A percentile compares a stretch with the other conserved stretches of the same genome.
These are phyloP conservation scores for Microdon myrmicae DNA, from an alignment of 2,888 invertebrate genomes.

Conservation along the genomic window DNA sequence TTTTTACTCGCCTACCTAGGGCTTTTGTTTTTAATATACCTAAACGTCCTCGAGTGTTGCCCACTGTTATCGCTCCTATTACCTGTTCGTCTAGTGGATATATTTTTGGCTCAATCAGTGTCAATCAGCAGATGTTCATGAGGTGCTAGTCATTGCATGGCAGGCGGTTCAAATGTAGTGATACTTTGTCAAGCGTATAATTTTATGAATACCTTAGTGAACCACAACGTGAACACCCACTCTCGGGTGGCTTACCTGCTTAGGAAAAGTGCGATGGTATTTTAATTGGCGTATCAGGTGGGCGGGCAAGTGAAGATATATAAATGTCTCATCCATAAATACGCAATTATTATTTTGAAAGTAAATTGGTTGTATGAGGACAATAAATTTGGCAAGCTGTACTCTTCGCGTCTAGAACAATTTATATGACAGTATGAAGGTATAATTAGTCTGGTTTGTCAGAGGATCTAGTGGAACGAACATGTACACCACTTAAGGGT, in stretches of 20 bases:
- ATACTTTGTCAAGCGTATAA: conserved; percentile 9
- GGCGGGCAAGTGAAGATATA: too few species aligned
- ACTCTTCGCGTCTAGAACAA: conserved; percentile 13
- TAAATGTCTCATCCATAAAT: too few species aligned
- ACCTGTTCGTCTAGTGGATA: conserved; percentile 20
- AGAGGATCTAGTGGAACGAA: too few species aligned
- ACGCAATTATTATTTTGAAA: conserved; percentile 15
- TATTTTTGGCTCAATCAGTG: conserved; percentile 46
- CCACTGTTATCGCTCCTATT: too few species aligned
- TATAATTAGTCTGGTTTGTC: conserved; percentile 35
- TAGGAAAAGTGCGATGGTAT: conserved; percentile 11
- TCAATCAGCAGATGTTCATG: conserved; percentile 42
- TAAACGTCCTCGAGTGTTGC: conserved; percentile 18
- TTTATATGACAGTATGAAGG: conserved; percentile 36
- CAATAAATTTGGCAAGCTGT: conserved; percentile 4
- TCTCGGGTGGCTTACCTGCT: conserved; percentile 14
- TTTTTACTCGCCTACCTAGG: conserved; percentile 20
- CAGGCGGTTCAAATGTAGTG: not conserved
- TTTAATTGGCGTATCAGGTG: conserved; percentile 30
- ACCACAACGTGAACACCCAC: conserved; percentile 20
- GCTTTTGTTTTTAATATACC: not conserved
- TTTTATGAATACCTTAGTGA: conserved; percentile 32
- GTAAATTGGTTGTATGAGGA: conserved; percentile 15
- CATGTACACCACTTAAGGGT: too few species aligned
- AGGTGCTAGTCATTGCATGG: conserved; percentile 5